These are phyloP conservation scores for Xanthia togata DNA, from an alignment of 2,888 invertebrate species.

Conservation along the genomic window DNA sequence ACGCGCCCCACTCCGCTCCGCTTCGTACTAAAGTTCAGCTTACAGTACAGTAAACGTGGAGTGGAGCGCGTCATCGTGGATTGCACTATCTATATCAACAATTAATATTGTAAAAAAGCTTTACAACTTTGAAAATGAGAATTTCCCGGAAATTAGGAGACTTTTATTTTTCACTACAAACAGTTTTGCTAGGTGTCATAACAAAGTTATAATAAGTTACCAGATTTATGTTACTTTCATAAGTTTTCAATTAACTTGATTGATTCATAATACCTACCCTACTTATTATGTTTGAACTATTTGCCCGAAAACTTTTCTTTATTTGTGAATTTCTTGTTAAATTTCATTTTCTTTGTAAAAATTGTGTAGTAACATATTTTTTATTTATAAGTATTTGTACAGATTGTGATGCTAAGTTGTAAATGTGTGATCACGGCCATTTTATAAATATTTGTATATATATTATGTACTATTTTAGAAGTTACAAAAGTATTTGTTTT, in stretches of 20 bases:
- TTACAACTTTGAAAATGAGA: conserved; percentile 6
- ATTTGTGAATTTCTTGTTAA: not conserved
- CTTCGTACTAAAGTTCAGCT: too few species aligned
- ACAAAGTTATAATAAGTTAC: conserved; percentile 23
- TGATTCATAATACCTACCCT: not conserved
- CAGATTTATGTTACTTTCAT: conserved; percentile 18
- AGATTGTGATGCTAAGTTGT: conserved; percentile 59
- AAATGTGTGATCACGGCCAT: conserved; percentile 59
- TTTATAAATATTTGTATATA: conserved; percentile 44
- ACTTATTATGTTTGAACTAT: not conserved
- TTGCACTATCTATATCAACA: too few species aligned
- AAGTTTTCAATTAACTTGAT: conserved; percentile 28
- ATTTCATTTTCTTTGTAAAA: conserved; percentile 4
- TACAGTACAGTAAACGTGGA: too few species aligned
- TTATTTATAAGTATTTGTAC: conserved; percentile 62
- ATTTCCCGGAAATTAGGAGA: not conserved
- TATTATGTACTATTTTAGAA: conserved; percentile 29
- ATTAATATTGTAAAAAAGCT: not conserved
- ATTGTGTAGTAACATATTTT: not conserved
- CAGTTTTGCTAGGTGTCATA: conserved; percentile 16
- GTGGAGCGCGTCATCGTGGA: too few species aligned
- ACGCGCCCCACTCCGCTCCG: too few species aligned
- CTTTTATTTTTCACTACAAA: conserved; percentile 1
- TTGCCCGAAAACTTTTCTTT: not conserved
- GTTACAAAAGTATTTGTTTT: conserved; percentile 11